Base-by-base conservation (phyloP, 2,797 vertebrate species). In the Australoheros facetus region DNA sequence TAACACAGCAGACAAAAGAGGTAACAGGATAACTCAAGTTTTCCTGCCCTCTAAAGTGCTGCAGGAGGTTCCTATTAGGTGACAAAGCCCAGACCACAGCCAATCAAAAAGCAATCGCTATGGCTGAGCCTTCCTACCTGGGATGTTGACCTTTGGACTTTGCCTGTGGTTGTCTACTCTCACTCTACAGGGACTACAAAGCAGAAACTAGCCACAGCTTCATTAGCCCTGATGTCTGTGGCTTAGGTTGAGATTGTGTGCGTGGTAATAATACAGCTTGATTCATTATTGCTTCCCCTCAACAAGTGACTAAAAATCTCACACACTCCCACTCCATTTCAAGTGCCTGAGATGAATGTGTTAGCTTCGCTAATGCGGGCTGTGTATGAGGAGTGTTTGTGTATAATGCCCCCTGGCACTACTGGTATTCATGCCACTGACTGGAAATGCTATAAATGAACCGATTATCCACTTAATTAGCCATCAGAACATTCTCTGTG, bases 401-500 rank as follows among this genome's bases (percentile, higher is more conserved):
- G 51, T 30, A 53, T 60, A 56, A 56, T 62, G 57, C 85, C 86
- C 82, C 56, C 48, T 73, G 81, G 80, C 80, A 71, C 26, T 59
- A 21, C 62, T 64, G 73, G 74, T 84, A 76, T 79, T 82, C 13
- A 82, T 78, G 76, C 70, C 28, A 72, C 62, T 71, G 69, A 85
- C 80, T 79, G 83, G 73, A 91, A 87, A 80, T 58, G 48, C 74
- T 78, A 69, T 77, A 91, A 90, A 85, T 80, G 13, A 88, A 84
- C 74, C 82, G 77, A 93, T 91, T 88, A 87, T 81, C 79, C 56
- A 21, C 45, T 75, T 84, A 92, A 91, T 90, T 89, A 87, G 70
- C 82, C 87, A 75, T 78, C 17, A 53, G 75, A 70, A 74, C 37
- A 32, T n/a, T 60, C 37, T 59, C 42, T 73, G 77, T 39, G 57